These are phyloP conservation scores for Archegozetes longisetosus DNA, from an alignment of 1,140 invertebrate genomes.

Conservation along the genomic window DNA sequence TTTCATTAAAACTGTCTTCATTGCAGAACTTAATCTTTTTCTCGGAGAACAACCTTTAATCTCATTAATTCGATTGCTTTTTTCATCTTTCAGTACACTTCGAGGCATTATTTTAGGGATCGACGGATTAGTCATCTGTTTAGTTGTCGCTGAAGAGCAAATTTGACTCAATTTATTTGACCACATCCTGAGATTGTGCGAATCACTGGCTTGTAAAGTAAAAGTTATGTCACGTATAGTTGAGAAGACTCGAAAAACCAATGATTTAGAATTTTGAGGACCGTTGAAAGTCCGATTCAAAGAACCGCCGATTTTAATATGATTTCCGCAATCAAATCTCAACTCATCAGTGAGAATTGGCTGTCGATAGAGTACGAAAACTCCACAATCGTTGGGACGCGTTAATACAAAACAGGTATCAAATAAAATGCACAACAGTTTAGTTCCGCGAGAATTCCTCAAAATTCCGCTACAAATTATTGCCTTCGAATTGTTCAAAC, in stretches of 20 bases:
- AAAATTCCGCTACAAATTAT: neutral
- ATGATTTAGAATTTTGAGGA: neutral
- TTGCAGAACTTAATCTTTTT: neutral
- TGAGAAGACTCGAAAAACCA: neutral
- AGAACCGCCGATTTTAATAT: neutral
- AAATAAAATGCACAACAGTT: neutral
- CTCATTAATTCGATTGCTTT: neutral
- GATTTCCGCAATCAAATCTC: neutral
- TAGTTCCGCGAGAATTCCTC: neutral
- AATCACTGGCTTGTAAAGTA: neutral
- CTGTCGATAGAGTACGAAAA: neutral
- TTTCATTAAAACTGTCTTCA: neutral
- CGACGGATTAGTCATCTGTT: neutral
- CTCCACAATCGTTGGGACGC: neutral
- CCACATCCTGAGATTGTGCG: neutral
- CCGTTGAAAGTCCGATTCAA: neutral
- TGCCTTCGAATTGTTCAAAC: neutral
- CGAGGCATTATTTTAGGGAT: neutral
- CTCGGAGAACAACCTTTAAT: neutral
- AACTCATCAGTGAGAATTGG: neutral
- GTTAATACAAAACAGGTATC: neutral
- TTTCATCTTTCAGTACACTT: neutral
- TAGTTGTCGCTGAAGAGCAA: neutral
- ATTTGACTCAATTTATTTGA: neutral
- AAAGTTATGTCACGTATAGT: neutral